Evolutionary conservation across 2,797 vertebrate species (phyloP).

Genomic region (Amazona ochrocephala): DNA sequence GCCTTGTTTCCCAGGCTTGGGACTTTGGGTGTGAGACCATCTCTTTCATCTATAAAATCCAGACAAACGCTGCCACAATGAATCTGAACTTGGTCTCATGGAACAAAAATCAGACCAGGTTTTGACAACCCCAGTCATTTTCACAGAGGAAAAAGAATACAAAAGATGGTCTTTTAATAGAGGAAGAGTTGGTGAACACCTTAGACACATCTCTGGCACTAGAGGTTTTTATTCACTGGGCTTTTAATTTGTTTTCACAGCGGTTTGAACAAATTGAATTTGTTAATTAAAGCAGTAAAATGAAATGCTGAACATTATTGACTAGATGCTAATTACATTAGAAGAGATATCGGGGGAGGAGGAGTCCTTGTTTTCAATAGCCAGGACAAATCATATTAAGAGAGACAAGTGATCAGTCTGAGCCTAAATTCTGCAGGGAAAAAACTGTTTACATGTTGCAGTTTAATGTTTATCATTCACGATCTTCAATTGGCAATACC

Average conservation of each 20-base stretch:
- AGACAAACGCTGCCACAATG: accelerated
- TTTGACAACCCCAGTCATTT: background rate
- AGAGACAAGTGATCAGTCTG: constrained; percentile 80
- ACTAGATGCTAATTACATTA: constrained; percentile 99
- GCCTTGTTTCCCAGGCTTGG: background rate
- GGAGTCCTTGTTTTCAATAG: constrained; percentile 89
- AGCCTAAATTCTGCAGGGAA: constrained; percentile 78
- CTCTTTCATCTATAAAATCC: background rate
- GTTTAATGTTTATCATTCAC: constrained; percentile 78
- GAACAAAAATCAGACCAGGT: background rate
- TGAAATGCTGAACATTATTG: constrained; percentile 99
- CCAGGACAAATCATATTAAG: constrained; percentile 92
- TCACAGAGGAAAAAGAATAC: constrained; percentile 69
- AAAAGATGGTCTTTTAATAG: constrained; percentile 74
- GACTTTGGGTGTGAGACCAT: background rate
- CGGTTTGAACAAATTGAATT: constrained; percentile 98
- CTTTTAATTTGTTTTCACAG: constrained; percentile 88
- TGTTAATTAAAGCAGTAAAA: constrained; percentile 99
- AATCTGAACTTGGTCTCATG: background rate
- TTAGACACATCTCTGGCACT: constrained; percentile 87
- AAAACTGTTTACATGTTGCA: constrained; percentile 76
- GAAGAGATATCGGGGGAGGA: constrained; percentile 86
- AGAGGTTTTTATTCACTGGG: constrained; percentile 87
- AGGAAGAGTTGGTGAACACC: constrained; percentile 86
- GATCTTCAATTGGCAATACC: constrained; percentile 73